Evolutionary conservation across 2,113 vertebrate species (phyloP), one percentile per base, ranked within the genome.

Genomic region (Leptobrachium leishanense): DNA sequence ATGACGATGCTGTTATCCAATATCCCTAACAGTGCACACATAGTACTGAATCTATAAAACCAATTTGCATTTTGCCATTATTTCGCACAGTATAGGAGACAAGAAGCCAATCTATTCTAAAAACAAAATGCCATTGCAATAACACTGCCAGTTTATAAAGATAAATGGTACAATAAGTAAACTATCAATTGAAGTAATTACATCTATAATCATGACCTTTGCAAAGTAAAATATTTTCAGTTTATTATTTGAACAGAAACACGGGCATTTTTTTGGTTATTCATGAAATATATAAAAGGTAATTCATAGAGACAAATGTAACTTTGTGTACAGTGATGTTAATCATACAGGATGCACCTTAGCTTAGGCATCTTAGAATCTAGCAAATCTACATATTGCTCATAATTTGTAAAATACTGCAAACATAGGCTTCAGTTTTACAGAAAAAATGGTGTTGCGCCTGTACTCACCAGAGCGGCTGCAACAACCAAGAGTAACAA

Each of bases 31-130:
- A 39, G 20, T 50, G 13, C 43, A 71, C 43, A 77, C 43, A 43
- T 15, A 70, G 55, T 10, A 77, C 46, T 64, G 43, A 62, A 63
- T 77, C 43, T 71, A 53, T 77, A 64, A 70, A 71, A 71, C 20
- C 43, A 46, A 77, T 71, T 62, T 77, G 31, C 57, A 77, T 70
- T 12, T 70, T 69, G 53, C 55, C 43, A 20, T 70, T 46, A 20
- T 76, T 15, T 68, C 40, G 57, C 15, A 43, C 64, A 55, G 11
- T 44, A 31, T 11, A 67, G 44, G n/a, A 39, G 42, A 12, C 12
- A 1, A 20, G 11, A 2, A 10, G 50, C n/a, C 43, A 54, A 50
- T 68, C 15, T 67, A 66, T 15, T 55, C n/a, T 42, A 43, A 55
- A 31, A 75, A 66, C 40, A 15, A 20, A 40, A 10, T 68, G 11